phyloP scores from a whole-genome alignment of 2,113 vertebrate genomes.

The Cryptomyrus ogoouensis region DNA sequence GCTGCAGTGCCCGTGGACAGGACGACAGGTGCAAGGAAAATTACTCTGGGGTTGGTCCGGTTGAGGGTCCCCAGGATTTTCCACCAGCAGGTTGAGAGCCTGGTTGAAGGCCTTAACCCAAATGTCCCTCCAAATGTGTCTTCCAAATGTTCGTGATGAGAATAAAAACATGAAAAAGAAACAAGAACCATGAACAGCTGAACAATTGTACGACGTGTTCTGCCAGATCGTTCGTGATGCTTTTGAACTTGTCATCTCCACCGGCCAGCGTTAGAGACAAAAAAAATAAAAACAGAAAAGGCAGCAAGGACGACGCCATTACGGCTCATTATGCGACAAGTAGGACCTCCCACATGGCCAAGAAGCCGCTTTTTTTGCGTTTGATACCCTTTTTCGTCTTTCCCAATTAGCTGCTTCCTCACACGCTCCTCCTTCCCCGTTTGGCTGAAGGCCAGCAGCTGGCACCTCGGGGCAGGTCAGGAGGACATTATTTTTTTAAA shows the following conservation, averaged over 20 bases:
- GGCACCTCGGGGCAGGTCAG: neutral
- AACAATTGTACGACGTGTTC: slow-evolving; percentile 18
- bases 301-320: neutral
- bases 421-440: neutral
- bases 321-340: neutral
- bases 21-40: neutral
- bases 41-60: slow-evolving; percentile 67
- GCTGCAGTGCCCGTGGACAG: neutral
- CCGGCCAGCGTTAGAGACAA: neutral
- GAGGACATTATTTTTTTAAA: neutral
- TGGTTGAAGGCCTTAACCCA: slow-evolving; percentile 78
- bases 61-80: slow-evolving; percentile 54
- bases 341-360: neutral
- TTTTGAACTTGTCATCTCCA: neutral
- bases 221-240: slow-evolving; percentile 18
- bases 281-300: neutral
- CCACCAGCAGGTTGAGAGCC: slow-evolving; percentile 75
- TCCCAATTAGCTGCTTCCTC: slow-evolving; percentile 6
- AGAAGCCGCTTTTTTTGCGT: neutral
- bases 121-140: slow-evolving; percentile 72
- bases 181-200: neutral
- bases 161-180: slow-evolving; percentile 30
- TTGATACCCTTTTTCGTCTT: neutral
- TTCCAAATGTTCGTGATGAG: slow-evolving; percentile 59
- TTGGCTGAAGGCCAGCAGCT: neutral